Evolutionary conservation across 2,113 vertebrate species (phyloP).

Genomic region (Ia io): DNA sequence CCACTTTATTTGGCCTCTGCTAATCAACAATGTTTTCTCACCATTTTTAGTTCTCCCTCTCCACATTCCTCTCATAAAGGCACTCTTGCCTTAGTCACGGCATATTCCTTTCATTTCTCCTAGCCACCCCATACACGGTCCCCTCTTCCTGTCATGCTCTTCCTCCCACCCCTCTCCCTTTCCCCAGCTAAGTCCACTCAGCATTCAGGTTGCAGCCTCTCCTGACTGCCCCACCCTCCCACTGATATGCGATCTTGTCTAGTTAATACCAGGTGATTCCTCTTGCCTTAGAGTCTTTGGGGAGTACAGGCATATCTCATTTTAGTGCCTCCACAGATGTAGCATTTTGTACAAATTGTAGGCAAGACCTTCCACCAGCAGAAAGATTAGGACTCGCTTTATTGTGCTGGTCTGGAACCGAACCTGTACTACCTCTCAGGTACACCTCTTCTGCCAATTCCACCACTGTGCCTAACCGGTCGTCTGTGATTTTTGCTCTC

Average conservation of each 20-base stretch:
- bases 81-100: rapidly evolving
- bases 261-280: background rate
- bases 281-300: background rate
- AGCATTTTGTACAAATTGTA: background rate
- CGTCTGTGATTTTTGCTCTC: background rate
- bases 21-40: background rate
- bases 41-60: background rate
- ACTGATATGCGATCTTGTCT: background rate
- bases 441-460: too few species aligned
- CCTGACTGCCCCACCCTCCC: background rate
- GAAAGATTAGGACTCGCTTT: background rate
- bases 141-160: background rate
- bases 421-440: background rate
- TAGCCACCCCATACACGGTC: rapidly evolving
- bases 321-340: background rate
- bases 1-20: background rate
- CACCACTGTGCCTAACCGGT: background rate
- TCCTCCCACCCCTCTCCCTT: background rate
- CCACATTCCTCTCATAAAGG: background rate
- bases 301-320: too few species aligned
- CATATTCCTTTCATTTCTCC: background rate
- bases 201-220: background rate
- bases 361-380: background rate
- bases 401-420: background rate
- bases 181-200: background rate